A percentile compares a stretch with the other conserved stretches of the same genome.
Conservation (phyloP, 2,888 invertebrate species). For the Cerceris rybyensis region DNA sequence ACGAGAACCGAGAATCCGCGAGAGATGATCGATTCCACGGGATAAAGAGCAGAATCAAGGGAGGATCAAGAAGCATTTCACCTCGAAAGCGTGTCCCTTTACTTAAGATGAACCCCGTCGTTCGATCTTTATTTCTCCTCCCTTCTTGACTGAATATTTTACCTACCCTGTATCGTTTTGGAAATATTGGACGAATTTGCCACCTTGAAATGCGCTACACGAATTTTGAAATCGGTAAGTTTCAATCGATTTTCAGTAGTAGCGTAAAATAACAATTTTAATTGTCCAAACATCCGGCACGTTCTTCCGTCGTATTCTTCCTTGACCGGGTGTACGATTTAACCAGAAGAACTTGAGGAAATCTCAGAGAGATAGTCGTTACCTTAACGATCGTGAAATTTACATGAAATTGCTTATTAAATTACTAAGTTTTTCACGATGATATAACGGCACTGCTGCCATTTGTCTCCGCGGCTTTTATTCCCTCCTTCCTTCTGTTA, state of each 20-base stretch:
- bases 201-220: too few species aligned
- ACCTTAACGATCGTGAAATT: conserved; percentile 73
- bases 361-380: conserved; percentile 61
- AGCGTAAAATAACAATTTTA: too few species aligned
- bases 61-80: conserved; percentile 74
- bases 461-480: conserved; percentile 78
- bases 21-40: conserved; percentile 78
- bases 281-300: not conserved
- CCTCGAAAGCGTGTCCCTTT: conserved; percentile 45
- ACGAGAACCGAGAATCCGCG: conserved; percentile 60
- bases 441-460: conserved; percentile 77
- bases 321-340: not conserved
- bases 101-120: conserved; percentile 41
- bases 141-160: conserved; percentile 34
- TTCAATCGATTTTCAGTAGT: too few species aligned
- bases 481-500: conserved; percentile 69
- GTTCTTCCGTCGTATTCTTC: not conserved
- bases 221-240: too few species aligned
- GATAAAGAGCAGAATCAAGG: conserved; percentile 77
- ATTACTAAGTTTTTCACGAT: conserved; percentile 78
- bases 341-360: conserved; percentile 37
- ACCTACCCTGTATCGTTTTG: conserved; percentile 28
- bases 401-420: conserved; percentile 81
- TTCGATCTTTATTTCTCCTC: conserved; percentile 37
- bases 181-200: conserved; percentile 22